Conservation (phyloP, 2,888 invertebrate genomes). For the Diachrysia chrysitis region DNA sequence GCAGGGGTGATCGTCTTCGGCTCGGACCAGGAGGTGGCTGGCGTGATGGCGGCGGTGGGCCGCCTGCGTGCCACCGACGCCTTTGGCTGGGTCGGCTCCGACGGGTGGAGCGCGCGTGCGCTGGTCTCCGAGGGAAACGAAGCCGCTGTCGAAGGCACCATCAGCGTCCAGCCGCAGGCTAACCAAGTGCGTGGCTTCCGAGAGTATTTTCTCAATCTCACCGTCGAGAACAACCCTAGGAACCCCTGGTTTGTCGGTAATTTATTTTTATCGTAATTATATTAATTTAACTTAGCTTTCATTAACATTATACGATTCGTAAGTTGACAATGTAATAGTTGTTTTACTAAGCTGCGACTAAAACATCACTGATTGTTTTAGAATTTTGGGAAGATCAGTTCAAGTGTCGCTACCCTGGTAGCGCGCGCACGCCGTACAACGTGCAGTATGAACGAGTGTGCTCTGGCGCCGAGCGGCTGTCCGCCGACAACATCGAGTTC, state of each 20-base stretch:
- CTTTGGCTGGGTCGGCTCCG: conserved; percentile 98
- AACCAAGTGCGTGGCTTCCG: conserved; percentile 95
- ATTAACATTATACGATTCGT: no score
- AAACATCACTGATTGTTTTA: conserved; percentile 70
- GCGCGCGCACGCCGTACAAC: conserved; percentile 95
- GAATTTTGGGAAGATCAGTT: conserved; percentile 99
- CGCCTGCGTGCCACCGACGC: conserved; percentile 94
- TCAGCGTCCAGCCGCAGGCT: conserved; percentile 98
- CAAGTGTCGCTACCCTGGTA: conserved; percentile 94
- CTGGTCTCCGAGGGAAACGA: conserved; percentile 96
- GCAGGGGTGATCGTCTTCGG: conserved; percentile 98
- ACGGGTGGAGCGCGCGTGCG: conserved; percentile 97
- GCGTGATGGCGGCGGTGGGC: conserved; percentile 97
- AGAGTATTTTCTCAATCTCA: conserved; percentile 95
- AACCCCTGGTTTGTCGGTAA: conserved; percentile 99
- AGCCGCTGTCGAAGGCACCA: conserved; percentile 92
- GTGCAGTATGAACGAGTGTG: conserved; percentile 91
- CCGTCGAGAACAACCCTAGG: conserved; percentile 95
- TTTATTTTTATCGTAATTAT: conserved; percentile 27
- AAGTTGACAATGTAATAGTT: background rate
- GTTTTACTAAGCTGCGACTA: background rate
- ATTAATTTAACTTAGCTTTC: background rate
- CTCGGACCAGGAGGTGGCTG: conserved; percentile 98
- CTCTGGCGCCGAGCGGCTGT: conserved; percentile 93
- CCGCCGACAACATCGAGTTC: conserved; percentile 93